phyloP scores from a whole-genome alignment of 2,113 vertebrate genomes.

The Tupaia tana region DNA sequence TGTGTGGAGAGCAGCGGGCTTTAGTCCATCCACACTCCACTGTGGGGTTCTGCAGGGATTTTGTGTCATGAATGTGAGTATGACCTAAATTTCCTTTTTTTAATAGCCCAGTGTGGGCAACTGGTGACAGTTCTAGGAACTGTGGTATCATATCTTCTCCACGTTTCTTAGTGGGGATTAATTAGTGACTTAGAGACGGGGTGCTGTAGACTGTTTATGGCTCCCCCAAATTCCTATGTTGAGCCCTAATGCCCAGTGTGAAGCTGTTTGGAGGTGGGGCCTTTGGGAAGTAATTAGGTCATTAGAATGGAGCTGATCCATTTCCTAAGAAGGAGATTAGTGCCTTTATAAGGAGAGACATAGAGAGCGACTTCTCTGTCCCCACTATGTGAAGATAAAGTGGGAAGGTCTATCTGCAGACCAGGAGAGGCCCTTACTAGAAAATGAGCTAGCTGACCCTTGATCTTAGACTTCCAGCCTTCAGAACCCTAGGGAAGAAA shows the following conservation, averaged over 20 bases:
- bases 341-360: neutral
- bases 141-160: neutral
- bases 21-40: neutral
- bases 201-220: neutral
- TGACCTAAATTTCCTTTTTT: neutral
- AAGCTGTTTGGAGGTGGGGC: neutral
- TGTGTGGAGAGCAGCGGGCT: neutral
- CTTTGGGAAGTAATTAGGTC: neutral
- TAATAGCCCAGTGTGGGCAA: neutral
- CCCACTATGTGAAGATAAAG: neutral
- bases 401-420: neutral
- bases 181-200: neutral
- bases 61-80: neutral
- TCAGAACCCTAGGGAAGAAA: neutral
- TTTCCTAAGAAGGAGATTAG: neutral
- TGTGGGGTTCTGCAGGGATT: conserved; percentile 7
- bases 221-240: neutral
- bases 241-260: neutral
- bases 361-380: neutral
- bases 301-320: neutral
- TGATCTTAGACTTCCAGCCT: neutral
- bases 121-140: neutral
- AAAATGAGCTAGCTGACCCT: neutral
- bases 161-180: neutral
- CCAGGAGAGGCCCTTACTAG: neutral